Evolutionary conservation across 2,888 invertebrate species (phyloP).

Genomic region (Coleophora deauratella): DNA sequence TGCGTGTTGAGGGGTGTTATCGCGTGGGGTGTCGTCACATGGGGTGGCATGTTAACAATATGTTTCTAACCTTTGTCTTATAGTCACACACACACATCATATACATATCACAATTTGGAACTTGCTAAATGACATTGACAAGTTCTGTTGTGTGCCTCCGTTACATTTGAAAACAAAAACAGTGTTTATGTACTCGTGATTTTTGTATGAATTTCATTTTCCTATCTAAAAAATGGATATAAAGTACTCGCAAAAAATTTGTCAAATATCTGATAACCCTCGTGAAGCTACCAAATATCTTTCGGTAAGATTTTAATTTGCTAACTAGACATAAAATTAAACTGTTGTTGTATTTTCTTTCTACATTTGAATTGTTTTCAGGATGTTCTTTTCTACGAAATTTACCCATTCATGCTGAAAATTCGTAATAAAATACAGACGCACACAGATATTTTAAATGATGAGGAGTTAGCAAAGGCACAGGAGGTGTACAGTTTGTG

Average conservation of each 20-base stretch:
- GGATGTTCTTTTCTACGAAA: conserved; percentile 36
- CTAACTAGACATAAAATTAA: not conserved
- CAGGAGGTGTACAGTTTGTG: conserved; percentile 47
- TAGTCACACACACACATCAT: too few relatives aligned
- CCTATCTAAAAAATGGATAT: conserved; percentile 10
- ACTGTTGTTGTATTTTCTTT: not conserved
- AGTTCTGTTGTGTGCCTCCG: too few relatives aligned
- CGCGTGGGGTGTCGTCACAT: too few relatives aligned
- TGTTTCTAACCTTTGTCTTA: too few relatives aligned
- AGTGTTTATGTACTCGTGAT: too few relatives aligned
- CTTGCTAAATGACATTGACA: too few relatives aligned
- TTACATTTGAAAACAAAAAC: too few relatives aligned
- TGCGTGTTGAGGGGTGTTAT: too few relatives aligned
- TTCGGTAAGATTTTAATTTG: conserved; percentile 29
- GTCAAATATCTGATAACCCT: conserved; percentile 26
- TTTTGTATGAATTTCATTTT: too few relatives aligned
- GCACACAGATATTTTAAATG: conserved; percentile 18
- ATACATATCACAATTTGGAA: too few relatives aligned
- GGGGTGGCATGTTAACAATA: too few relatives aligned
- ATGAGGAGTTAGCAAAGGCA: conserved; percentile 25
- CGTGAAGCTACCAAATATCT: conserved; percentile 36
- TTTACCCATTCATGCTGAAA: conserved; percentile 37
- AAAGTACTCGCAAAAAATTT: conserved; percentile 14
- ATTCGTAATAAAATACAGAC: conserved; percentile 34
- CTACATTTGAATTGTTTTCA: conserved; percentile 21